phyloP scores from a whole-genome alignment of 2,113 vertebrate species.

The Cyanoderma ruficeps region DNA sequence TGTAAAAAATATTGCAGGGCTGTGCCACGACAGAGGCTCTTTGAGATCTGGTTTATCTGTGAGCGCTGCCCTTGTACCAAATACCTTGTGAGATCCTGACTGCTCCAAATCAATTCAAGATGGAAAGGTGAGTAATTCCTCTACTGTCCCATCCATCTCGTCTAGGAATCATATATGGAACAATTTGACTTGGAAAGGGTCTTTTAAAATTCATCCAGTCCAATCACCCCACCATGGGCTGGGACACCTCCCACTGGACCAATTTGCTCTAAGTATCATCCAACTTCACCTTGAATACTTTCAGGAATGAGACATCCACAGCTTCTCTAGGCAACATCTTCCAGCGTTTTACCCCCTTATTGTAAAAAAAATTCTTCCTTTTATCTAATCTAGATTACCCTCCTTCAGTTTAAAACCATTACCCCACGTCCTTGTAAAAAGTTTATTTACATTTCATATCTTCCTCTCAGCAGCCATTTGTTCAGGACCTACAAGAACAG shows the following conservation, averaged over 20 bases:
- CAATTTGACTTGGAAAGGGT: neutral
- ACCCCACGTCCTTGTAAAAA: neutral
- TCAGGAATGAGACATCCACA: neutral
- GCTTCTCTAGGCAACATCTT: neutral
- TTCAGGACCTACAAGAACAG: neutral
- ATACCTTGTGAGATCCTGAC: neutral
- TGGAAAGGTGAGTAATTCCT: neutral
- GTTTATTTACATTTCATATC: neutral
- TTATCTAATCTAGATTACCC: neutral
- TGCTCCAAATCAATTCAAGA: neutral
- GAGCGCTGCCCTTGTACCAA: neutral
- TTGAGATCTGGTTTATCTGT: neutral
- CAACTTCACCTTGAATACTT: neutral
- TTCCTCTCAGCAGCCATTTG: neutral
- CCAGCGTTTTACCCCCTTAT: neutral
- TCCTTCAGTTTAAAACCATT: neutral
- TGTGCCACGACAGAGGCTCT: fast-evolving
- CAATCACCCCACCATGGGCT: neutral
- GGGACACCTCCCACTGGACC: neutral
- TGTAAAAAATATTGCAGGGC: neutral
- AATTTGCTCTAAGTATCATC: neutral
- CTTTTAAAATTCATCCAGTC: neutral
- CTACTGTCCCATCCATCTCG: neutral
- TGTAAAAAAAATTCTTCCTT: neutral
- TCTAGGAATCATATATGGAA: neutral